Conservation (phyloP, 2,113 vertebrate species). For the Psilopsiagon aurifrons region DNA sequence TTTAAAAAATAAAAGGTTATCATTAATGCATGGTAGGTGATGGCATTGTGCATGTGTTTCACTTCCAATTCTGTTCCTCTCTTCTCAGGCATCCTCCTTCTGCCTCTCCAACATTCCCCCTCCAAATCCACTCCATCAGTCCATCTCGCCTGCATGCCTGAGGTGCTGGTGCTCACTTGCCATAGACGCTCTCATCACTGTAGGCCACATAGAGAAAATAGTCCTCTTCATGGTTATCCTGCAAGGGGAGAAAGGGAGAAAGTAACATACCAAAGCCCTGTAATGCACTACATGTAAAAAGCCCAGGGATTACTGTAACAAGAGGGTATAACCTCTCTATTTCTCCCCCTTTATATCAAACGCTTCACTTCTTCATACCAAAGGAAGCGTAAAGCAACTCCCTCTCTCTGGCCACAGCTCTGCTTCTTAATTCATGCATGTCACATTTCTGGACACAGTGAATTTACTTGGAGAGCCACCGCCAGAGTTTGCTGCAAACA, state of each 20-base stretch:
- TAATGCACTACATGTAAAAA: not conserved
- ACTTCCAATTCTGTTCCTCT: constrained; percentile 58
- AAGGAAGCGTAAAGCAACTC: accelerated
- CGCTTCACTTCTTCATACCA: not conserved
- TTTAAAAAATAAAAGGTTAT: constrained; percentile 59
- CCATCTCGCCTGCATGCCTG: constrained; percentile 38
- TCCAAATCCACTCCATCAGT: constrained; percentile 47
- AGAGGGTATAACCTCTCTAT: not conserved
- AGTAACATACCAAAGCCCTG: not conserved
- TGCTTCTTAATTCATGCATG: not conserved
- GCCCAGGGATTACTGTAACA: not conserved
- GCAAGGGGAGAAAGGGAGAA: not conserved
- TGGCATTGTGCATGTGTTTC: constrained; percentile 59
- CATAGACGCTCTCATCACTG: constrained; percentile 97
- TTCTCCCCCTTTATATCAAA: accelerated
- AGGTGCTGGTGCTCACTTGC: constrained; percentile 80
- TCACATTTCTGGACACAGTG: not conserved
- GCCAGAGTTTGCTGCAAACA: not conserved
- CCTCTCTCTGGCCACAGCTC: not conserved
- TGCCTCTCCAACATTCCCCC: not conserved
- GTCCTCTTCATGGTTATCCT: constrained; percentile 98
- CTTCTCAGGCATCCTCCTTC: constrained; percentile 57
- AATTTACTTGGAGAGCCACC: not conserved
- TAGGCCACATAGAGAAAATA: constrained; percentile 98
- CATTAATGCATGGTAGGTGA: constrained; percentile 69